Conservation (phyloP, 2,113 vertebrate genomes). For the Forbesichthys agassizii region DNA sequence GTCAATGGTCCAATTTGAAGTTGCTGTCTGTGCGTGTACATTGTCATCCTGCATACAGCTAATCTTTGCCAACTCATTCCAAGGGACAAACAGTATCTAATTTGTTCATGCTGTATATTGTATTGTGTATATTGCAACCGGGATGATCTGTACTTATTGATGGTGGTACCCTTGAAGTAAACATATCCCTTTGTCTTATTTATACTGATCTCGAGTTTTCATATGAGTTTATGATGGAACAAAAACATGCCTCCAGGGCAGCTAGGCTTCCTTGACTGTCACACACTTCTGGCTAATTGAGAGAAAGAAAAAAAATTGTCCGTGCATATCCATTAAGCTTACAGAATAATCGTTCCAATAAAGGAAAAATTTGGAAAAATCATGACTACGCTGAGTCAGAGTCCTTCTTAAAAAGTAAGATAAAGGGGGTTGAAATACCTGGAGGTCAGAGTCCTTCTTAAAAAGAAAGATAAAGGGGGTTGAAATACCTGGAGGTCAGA, state of each 20-base stretch:
- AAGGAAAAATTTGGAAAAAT: no score
- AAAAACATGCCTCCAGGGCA: constrained; percentile 10
- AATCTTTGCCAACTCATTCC: not conserved
- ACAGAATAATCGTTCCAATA: not conserved
- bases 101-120: not conserved
- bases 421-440: no score
- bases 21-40: not conserved
- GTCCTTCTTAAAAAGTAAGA: no score
- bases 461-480: no score
- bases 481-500: no score
- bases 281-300: not conserved
- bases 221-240: not conserved
- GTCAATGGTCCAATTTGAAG: not conserved
- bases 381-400: no score
- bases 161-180: constrained; percentile 4
- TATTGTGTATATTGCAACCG: not conserved
- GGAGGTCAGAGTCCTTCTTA: no score
- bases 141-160: constrained; percentile 4
- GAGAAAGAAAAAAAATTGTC: not conserved
- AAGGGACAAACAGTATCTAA: not conserved
- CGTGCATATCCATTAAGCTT: not conserved
- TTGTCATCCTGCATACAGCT: not conserved
- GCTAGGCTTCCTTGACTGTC: constrained; percentile 1
- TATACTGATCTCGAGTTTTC: not conserved
- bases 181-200: not conserved